phyloP scores from a whole-genome alignment of 2,888 invertebrate genomes.

The Rotaria magnacalcarata region DNA sequence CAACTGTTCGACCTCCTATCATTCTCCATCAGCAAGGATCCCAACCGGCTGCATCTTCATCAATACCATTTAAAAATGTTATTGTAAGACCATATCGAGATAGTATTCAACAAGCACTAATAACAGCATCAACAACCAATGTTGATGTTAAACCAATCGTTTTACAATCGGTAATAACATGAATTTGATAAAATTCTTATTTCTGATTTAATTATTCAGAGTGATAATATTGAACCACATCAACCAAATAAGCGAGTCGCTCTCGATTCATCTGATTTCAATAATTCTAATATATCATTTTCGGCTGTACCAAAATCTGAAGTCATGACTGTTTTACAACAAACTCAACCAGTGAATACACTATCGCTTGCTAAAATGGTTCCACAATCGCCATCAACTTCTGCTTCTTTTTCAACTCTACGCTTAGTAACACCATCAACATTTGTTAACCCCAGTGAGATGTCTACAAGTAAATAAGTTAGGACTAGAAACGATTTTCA shows the following conservation, averaged over 20 bases:
- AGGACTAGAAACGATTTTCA: background rate
- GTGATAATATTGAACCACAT: background rate
- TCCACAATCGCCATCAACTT: background rate
- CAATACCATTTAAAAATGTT: slow-evolving; percentile 3
- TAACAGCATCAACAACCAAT: background rate
- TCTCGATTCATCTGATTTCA: background rate
- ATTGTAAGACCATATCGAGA: slow-evolving; percentile 13
- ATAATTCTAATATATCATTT: background rate
- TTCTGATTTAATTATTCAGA: background rate
- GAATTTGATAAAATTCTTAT: background rate
- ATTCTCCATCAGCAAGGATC: background rate
- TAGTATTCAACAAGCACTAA: slow-evolving; percentile 6
- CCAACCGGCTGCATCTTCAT: background rate
- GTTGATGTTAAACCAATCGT: background rate
- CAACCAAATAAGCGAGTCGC: background rate
- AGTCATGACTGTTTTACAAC: background rate
- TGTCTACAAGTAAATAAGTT: background rate
- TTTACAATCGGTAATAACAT: background rate
- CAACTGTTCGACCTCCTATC: background rate
- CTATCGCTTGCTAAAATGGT: background rate
- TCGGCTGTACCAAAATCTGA: background rate
- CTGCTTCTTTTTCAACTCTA: background rate
- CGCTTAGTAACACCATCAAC: slow-evolving; percentile 17
- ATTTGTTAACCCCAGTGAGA: background rate
- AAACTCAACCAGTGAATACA: background rate